A percentile compares a stretch with the other conserved stretches of the same genome.
Evolutionary conservation across 2,888 invertebrate species (phyloP).

Genomic region (Stenoptilia bipunctidactyla): DNA sequence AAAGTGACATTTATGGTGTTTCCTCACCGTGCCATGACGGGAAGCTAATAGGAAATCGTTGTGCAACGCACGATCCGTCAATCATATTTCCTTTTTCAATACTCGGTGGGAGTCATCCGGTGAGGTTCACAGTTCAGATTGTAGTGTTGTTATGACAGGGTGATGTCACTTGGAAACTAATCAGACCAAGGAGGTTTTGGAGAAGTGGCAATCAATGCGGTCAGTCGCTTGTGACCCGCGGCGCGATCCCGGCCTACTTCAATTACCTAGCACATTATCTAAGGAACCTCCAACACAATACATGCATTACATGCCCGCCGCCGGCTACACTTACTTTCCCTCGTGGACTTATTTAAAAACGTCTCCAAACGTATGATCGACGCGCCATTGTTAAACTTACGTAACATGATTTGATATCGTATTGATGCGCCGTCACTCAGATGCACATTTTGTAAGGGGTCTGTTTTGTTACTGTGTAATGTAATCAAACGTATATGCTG

Average conservation of each 20-base stretch:
- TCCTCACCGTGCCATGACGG: neutral
- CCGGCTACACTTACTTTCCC: conserved; percentile 50
- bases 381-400: conserved; percentile 58
- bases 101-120: conserved; percentile 4
- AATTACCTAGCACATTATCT: too few relatives aligned
- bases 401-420: conserved; percentile 36
- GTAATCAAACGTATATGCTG: conserved; percentile 52
- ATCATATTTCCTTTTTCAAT: conserved; percentile 3
- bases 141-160: conserved; percentile 1
- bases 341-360: conserved; percentile 62
- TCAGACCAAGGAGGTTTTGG: too few relatives aligned
- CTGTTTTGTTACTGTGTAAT: conserved; percentile 60
- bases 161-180: too few relatives aligned
- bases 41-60: neutral
- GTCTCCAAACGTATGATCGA: conserved; percentile 62
- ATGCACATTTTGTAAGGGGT: conserved; percentile 45
- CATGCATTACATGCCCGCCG: conserved; percentile 34
- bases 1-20: conserved; percentile 6
- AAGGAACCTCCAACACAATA: conserved; percentile 16
- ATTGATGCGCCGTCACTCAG: conserved; percentile 54
- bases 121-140: conserved; percentile 2
- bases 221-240: neutral
- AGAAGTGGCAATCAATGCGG: neutral
- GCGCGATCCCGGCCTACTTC: conserved; percentile 4
- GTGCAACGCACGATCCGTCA: conserved; percentile 4